Conservation (phyloP, 1,140 invertebrate genomes). For the Ceratitis capitata region DNA sequence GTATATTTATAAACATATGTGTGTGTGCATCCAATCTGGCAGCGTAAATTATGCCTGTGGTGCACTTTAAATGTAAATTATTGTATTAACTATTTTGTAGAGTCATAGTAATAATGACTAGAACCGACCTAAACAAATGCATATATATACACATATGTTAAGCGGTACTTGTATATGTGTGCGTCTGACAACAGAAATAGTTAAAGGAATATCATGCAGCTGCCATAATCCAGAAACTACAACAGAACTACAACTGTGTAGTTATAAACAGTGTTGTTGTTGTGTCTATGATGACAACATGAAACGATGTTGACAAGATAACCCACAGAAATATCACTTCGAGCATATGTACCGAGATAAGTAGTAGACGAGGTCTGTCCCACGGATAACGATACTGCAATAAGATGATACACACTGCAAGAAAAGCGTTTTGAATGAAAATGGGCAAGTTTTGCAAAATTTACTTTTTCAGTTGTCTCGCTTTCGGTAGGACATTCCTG, state of each 20-base stretch:
- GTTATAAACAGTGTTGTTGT: background rate
- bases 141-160: background rate
- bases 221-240: background rate
- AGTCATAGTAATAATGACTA: background rate
- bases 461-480: no score
- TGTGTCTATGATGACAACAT: background rate
- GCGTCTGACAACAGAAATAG: background rate
- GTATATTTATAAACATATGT: background rate
- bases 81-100: slow-evolving; percentile 24
- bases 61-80: slow-evolving; percentile 19
- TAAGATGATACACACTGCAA: no score
- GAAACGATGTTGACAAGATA: background rate
- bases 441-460: no score
- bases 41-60: background rate
- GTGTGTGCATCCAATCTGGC: background rate
- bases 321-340: background rate
- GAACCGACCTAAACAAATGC: background rate
- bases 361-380: background rate
- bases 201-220: background rate
- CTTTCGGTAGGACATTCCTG: no score
- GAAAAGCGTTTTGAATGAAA: no score
- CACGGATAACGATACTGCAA: no score
- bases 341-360: background rate
- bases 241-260: background rate
- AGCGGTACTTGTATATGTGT: background rate